Evolutionary conservation across 2,888 invertebrate genomes (phyloP).

Genomic region (Tetranychus piercei): DNA sequence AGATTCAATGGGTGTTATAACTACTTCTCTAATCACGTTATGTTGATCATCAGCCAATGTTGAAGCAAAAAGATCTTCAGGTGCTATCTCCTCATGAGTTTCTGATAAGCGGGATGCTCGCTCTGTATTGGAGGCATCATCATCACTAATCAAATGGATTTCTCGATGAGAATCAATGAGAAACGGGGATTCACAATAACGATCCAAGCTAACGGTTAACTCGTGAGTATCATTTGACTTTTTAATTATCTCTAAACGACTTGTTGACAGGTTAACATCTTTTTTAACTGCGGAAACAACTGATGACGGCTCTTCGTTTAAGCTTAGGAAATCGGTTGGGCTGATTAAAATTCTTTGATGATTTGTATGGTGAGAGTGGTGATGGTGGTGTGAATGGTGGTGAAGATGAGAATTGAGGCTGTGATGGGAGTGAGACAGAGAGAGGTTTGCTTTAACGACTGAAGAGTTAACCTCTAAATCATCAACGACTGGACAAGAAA

Average conservation of each 20-base stretch:
- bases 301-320: slow-evolving; percentile 18
- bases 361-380: not conserved
- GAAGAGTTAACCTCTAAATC: not conserved
- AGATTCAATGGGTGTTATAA: slow-evolving; percentile 14
- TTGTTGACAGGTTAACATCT: slow-evolving; percentile 20
- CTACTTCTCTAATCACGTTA: slow-evolving; percentile 13
- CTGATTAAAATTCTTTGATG: slow-evolving; percentile 17
- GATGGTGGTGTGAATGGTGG: not conserved
- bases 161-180: slow-evolving; percentile 18
- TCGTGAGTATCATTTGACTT: slow-evolving; percentile 11
- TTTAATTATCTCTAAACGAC: slow-evolving; percentile 13
- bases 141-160: slow-evolving; percentile 16
- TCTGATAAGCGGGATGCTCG: slow-evolving; percentile 18
- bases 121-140: slow-evolving; percentile 18
- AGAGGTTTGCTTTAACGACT: not conserved
- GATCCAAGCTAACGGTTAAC: slow-evolving; percentile 17
- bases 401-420: not conserved
- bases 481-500: not conserved
- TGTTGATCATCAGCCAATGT: slow-evolving; percentile 18
- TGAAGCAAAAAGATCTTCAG: slow-evolving; percentile 16
- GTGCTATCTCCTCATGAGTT: slow-evolving; percentile 15
- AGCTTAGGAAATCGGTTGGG: slow-evolving; percentile 18
- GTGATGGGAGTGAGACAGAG: not conserved
- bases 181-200: slow-evolving; percentile 21
- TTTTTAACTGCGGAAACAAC: slow-evolving; percentile 19